Conservation (phyloP, 2,113 vertebrate species). For the Lasiurus borealis region DNA sequence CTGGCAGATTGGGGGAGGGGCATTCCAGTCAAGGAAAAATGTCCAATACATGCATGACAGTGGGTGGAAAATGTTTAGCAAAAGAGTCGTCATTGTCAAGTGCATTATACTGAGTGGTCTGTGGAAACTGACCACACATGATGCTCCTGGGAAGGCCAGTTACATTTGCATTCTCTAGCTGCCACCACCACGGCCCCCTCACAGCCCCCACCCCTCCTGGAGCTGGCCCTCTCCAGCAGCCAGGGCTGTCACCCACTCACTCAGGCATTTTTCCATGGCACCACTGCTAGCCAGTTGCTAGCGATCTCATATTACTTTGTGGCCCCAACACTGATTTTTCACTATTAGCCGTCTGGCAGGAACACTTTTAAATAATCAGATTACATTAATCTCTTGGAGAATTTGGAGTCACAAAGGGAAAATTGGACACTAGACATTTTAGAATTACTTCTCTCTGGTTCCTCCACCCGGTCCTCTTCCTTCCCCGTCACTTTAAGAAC, state of each 20-base stretch:
- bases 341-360: not conserved
- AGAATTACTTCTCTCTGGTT: conserved; percentile 19
- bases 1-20: not conserved
- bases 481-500: not conserved
- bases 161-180: not conserved
- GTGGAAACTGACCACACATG: not conserved
- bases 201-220: not conserved
- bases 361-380: not conserved
- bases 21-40: conserved; percentile 47
- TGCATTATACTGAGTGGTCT: not conserved
- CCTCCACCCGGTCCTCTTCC: not conserved
- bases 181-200: not conserved
- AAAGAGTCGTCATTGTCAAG: conserved; percentile 61
- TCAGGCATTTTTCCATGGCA: conserved; percentile 54
- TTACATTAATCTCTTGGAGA: conserved; percentile 34
- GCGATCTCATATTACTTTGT: conserved; percentile 33
- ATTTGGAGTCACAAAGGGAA: conserved; percentile 13
- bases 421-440: not conserved
- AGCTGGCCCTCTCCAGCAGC: not conserved
- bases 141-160: not conserved
- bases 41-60: conserved; percentile 40
- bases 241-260: conserved; percentile 19
- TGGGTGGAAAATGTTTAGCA: conserved; percentile 67
- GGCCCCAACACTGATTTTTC: not conserved
- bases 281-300: conserved; percentile 17